Evolutionary conservation across 1,140 invertebrate genomes (phyloP).

Genomic region (Nasonia longicornis): DNA sequence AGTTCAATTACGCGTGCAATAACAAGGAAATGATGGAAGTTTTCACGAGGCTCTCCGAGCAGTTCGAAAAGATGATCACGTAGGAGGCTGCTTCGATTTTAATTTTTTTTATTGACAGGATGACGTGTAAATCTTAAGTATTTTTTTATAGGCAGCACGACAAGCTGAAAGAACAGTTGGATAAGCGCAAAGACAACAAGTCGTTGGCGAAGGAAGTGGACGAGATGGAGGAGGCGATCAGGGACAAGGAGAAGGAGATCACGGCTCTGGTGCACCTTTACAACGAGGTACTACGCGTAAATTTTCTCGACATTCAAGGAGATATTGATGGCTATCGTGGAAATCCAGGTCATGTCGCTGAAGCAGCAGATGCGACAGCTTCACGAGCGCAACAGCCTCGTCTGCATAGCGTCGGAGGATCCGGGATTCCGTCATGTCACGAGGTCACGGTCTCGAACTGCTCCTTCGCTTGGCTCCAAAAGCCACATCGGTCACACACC

Average conservation of each 20-base stretch:
- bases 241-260: constrained; percentile 69
- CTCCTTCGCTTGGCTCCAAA: not conserved
- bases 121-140: constrained; percentile 16
- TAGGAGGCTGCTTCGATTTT: constrained; percentile 50
- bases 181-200: constrained; percentile 55
- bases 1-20: not conserved
- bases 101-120: constrained; percentile 15
- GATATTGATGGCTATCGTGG: not conserved
- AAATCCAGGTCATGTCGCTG: constrained; percentile 52
- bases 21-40: constrained; percentile 58
- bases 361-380: constrained; percentile 67
- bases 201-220: constrained; percentile 59
- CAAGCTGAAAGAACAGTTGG: constrained; percentile 57
- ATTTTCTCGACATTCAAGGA: not conserved
- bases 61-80: constrained; percentile 66
- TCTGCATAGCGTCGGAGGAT: constrained; percentile 55
- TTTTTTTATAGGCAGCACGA: constrained; percentile 65
- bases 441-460: constrained; percentile 3
- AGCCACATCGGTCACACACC: constrained; percentile 38
- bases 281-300: constrained; percentile 61
- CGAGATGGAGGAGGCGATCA: constrained; percentile 64
- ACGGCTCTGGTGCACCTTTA: constrained; percentile 68
- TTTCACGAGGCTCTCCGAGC: constrained; percentile 65
- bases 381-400: constrained; percentile 61
- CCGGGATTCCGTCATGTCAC: not conserved